These are phyloP conservation scores for Lathamus discolor DNA, from an alignment of 2,113 vertebrate species.

Conservation along the genomic window DNA sequence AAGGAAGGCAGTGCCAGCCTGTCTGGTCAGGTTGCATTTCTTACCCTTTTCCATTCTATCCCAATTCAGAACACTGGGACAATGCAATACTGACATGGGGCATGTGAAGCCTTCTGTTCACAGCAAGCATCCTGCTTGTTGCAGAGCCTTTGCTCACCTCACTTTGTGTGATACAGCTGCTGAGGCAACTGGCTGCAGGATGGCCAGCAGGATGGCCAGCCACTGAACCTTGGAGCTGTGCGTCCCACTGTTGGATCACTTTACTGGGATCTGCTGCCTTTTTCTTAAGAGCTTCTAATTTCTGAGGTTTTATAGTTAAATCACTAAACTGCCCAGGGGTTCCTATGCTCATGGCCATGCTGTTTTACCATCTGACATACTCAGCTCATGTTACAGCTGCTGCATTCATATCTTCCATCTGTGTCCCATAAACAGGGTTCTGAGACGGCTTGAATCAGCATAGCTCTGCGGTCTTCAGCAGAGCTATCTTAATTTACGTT, in stretches of 20 bases:
- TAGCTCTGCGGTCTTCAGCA: neutral
- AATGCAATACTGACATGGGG: neutral
- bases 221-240: rapidly evolving
- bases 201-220: neutral
- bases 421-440: neutral
- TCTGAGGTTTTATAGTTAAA: neutral
- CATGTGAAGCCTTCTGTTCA: neutral
- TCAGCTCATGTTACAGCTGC: neutral
- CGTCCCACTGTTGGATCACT: neutral
- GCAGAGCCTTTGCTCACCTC: neutral
- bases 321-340: neutral
- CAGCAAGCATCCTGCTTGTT: neutral
- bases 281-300: neutral
- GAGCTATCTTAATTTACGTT: neutral
- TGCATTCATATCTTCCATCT: neutral
- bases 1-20: neutral
- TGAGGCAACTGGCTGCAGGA: neutral
- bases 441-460: neutral
- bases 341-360: neutral
- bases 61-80: neutral
- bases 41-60: neutral
- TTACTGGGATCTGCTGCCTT: neutral
- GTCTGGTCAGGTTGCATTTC: neutral
- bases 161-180: neutral
- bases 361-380: neutral